Evolutionary conservation across 2,113 vertebrate species (phyloP).

Genomic region (Cololabis saira): DNA sequence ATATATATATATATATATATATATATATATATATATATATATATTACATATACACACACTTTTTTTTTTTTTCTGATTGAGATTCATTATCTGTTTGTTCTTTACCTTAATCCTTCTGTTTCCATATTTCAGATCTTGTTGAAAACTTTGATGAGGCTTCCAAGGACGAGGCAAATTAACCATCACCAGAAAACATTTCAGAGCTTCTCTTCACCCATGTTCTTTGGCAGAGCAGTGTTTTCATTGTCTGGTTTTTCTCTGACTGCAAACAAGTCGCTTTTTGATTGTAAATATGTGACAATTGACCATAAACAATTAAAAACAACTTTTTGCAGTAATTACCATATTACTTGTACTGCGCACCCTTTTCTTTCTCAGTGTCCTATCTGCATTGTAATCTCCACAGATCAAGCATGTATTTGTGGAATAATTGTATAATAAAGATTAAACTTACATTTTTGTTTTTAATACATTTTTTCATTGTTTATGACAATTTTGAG

Average conservation of each 20-base stretch:
- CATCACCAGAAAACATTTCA: constrained; percentile 31
- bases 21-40: no score
- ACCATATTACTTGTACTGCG: constrained; percentile 25
- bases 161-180: constrained; percentile 92
- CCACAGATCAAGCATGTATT: constrained; percentile 42
- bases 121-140: constrained; percentile 86
- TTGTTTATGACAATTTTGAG: neutral
- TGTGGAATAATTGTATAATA: constrained; percentile 61
- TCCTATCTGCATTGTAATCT: constrained; percentile 32
- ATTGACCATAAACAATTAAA: constrained; percentile 24
- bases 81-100: neutral
- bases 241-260: constrained; percentile 28
- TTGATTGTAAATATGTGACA: neutral
- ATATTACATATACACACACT: no score
- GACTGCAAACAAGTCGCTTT: constrained; percentile 1
- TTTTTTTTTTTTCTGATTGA: no score
- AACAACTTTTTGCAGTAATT: constrained; percentile 12
- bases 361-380: constrained; percentile 38
- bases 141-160: constrained; percentile 98
- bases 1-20: no score
- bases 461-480: neutral
- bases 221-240: constrained; percentile 28
- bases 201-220: neutral
- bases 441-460: constrained; percentile 40
- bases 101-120: neutral